These are phyloP conservation scores for Zeugodacus cucurbitae DNA, from an alignment of 1,140 invertebrate species.

Conservation along the genomic window DNA sequence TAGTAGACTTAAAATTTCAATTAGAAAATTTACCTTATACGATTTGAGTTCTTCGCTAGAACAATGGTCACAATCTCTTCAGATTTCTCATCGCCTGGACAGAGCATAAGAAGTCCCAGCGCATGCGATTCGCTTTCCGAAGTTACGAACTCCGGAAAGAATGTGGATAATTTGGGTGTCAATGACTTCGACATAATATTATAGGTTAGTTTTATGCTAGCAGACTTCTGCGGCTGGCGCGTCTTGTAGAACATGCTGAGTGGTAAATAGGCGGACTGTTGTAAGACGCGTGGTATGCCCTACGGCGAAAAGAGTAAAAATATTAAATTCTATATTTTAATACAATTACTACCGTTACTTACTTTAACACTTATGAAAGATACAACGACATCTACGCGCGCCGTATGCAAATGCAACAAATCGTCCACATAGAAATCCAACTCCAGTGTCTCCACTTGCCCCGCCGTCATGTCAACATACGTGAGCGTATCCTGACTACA, in stretches of 20 bases:
- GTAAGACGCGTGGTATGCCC: conserved; percentile 59
- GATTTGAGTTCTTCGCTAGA: conserved; percentile 62
- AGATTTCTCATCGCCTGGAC: conserved; percentile 54
- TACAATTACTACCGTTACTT: not conserved
- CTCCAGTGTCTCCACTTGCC: conserved; percentile 47
- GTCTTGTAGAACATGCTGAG: conserved; percentile 59
- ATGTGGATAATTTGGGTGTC: conserved; percentile 52
- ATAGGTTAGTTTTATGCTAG: conserved; percentile 60
- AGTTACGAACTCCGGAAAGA: conserved; percentile 57
- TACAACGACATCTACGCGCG: conserved; percentile 53
- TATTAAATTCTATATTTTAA: not conserved
- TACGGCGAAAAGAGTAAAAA: conserved; percentile 24
- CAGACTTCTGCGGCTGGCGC: conserved; percentile 58
- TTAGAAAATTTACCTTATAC: conserved; percentile 49
- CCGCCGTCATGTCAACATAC: conserved; percentile 52
- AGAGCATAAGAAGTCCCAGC: conserved; percentile 55
- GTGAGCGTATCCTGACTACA: conserved; percentile 56
- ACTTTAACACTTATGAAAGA: conserved; percentile 59
- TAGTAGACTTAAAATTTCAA: not conserved
- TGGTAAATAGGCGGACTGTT: conserved; percentile 54
- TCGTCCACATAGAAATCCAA: conserved; percentile 58
- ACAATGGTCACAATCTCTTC: conserved; percentile 59
- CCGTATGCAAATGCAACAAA: conserved; percentile 53
- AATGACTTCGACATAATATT: conserved; percentile 54
- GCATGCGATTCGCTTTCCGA: conserved; percentile 55